Conservation (phyloP, 2,797 vertebrate genomes). For the Acridotheres tristis region DNA sequence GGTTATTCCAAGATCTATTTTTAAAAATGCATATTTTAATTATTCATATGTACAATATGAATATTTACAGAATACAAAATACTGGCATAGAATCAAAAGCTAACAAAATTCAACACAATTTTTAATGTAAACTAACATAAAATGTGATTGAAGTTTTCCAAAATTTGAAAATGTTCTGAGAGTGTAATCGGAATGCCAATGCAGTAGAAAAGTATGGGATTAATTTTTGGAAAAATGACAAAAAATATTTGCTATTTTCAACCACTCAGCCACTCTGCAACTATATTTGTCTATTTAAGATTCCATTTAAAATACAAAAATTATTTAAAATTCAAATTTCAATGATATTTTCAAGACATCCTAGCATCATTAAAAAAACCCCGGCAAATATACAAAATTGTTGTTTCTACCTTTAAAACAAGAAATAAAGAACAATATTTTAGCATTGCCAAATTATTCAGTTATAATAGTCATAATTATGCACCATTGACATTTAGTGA, state of each 20-base stretch:
- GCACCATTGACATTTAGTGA: not conserved
- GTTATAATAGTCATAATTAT: not conserved
- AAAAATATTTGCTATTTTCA: not conserved
- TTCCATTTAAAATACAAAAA: not conserved
- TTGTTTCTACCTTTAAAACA: not conserved
- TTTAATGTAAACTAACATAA: not conserved
- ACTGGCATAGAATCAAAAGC: not conserved
- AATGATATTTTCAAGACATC: not conserved
- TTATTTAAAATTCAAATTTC: not conserved
- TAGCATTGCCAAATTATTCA: not conserved
- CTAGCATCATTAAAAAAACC: accelerated
- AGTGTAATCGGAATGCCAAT: not conserved
- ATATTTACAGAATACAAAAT: not conserved
- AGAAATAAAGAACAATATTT: not conserved
- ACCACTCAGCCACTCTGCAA: not conserved
- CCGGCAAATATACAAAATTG: not conserved
- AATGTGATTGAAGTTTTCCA: not conserved
- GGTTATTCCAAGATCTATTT: not conserved
- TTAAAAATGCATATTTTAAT: not conserved
- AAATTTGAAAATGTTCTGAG: not conserved
- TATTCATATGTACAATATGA: not conserved
- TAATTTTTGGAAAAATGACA: not conserved
- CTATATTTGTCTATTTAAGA: not conserved
- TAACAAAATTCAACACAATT: not conserved
- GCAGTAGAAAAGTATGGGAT: not conserved